phyloP scores from a whole-genome alignment of 2,888 invertebrate species.

The Adela reaumurella region DNA sequence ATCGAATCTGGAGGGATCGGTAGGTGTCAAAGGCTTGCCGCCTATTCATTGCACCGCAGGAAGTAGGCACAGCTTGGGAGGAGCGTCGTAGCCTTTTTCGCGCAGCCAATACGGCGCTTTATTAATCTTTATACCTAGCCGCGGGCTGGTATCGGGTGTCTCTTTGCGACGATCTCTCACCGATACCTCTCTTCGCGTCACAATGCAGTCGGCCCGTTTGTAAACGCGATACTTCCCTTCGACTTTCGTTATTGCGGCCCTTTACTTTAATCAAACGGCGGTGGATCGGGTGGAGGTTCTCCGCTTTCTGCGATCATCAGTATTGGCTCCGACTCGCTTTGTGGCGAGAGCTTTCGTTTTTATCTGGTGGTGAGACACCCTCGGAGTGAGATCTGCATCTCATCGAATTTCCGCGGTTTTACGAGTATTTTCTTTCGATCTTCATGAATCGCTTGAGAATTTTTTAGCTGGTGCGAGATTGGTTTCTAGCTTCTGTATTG shows the following conservation, averaged over 20 bases:
- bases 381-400: neutral
- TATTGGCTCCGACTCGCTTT: slow-evolving; percentile 34
- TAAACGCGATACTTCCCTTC: slow-evolving; percentile 55
- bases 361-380: neutral
- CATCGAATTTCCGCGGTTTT: no score
- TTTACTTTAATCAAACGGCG: slow-evolving; percentile 52
- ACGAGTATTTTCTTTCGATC: neutral
- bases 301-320: slow-evolving; percentile 43
- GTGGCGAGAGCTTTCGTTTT: neutral
- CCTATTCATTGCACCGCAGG: neutral
- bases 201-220: slow-evolving; percentile 51
- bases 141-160: neutral
- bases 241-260: slow-evolving; percentile 45
- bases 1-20: neutral
- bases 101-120: neutral
- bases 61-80: neutral
- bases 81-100: neutral
- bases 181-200: slow-evolving; percentile 14
- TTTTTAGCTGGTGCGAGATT: neutral
- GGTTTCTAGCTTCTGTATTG: neutral
- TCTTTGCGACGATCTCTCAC: neutral
- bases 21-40: neutral
- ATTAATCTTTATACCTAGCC: neutral
- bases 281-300: slow-evolving; percentile 41
- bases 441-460: no score